phyloP scores from a whole-genome alignment of 2,888 invertebrate species.

The Xanthia icteritia region DNA sequence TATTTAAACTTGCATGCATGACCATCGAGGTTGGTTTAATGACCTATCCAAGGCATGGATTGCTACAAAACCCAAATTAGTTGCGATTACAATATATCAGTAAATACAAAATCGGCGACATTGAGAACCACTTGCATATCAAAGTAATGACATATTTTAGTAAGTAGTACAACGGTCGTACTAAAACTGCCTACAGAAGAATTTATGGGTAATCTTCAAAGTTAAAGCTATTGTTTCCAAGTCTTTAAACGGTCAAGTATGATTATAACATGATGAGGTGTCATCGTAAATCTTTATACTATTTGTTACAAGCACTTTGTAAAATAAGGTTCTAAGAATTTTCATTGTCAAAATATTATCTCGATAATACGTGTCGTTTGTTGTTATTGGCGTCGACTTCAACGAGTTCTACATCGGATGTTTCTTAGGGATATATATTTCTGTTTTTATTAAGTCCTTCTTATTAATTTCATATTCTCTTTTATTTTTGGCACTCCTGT shows the following conservation, averaged over 20 bases:
- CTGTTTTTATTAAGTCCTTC: not conserved
- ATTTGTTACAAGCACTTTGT: slow-evolving; percentile 25
- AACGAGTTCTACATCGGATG: not conserved
- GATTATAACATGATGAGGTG: slow-evolving; percentile 12
- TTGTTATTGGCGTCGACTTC: not conserved
- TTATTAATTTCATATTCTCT: not conserved
- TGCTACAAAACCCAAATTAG: not conserved
- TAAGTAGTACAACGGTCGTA: not conserved
- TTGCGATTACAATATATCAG: not conserved
- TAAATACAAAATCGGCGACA: not conserved
- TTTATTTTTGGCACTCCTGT: no score
- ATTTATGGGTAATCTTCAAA: slow-evolving; percentile 44
- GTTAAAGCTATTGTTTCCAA: slow-evolving; percentile 33
- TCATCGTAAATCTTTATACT: slow-evolving; percentile 25
- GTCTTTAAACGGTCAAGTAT: slow-evolving; percentile 12
- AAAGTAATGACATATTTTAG: not conserved
- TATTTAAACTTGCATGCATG: not conserved
- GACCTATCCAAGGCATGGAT: not conserved
- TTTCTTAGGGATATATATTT: not conserved
- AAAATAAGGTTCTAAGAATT: slow-evolving; percentile 20
- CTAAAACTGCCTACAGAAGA: slow-evolving; percentile 4
- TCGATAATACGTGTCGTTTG: not conserved
- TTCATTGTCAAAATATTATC: slow-evolving; percentile 8
- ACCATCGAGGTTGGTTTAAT: not conserved
- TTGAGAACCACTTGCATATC: not conserved